Base-by-base conservation (phyloP, 2,797 vertebrate genomes). In the Pipistrellus kuhlii region DNA sequence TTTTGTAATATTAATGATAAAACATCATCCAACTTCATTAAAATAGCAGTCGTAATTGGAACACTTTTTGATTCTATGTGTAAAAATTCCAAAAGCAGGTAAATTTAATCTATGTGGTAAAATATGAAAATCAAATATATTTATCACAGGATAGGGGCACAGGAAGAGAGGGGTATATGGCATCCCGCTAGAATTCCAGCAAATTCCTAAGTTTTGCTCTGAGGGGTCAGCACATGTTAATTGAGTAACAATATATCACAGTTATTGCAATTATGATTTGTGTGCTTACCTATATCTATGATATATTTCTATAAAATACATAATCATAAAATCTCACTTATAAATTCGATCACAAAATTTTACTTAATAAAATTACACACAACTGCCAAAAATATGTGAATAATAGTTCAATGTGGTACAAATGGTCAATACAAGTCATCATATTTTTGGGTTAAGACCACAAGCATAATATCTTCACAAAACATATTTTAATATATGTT, bases 61-160 rank as follows among this genome's bases (percentile, higher is more conserved):
- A 73, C 3, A 57, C 1, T 81, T 90, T 73, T 10, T 48, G 10
- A 90, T 32, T 75, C 12, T 21, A 12, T 80, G 69, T 83, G 1
- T 20, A 46, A 41, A 32, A 30, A 62, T 80, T 44, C 83, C 8
- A 71, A 11, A 59, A 81, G 62, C 18, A 92, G 35, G 8, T 1
- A 44, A 84, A 64, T 75, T 6, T 80, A 76, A 78, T 27, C 8
- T 55, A 3, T 53, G 2, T 72, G 80, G 5, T 75, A 18, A 69
- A 25, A 68, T 18, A 3, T 57, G 12, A 69, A 30, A 6, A 14
- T 44, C 15, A 69, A 6, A 15, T 38, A 27, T 83, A 7, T 85
- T 21, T 27, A 18, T 1, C 10, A 32, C 5, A 27, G 25, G 25
- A 27, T 1, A 2, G 7, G 27, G 12, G 38, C 7, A 35, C 0